Evolutionary conservation across 2,888 invertebrate species (phyloP).

Genomic region (Scaptomyza cyrtandrae): DNA sequence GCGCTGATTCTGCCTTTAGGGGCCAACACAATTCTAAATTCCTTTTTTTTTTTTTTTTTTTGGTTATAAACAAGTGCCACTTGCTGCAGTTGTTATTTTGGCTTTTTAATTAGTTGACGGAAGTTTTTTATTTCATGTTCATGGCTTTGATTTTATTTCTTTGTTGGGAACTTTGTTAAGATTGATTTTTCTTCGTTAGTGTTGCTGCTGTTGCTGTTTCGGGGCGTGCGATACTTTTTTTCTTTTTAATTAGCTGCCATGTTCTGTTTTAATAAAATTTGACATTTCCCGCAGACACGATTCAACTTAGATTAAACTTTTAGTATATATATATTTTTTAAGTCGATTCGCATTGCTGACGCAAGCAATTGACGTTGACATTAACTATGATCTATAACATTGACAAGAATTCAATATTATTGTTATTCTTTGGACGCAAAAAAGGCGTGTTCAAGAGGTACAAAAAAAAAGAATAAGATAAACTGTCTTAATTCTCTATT

Average conservation of each 20-base stretch:
- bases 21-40: conserved; percentile 8
- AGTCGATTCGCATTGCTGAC: conserved; percentile 33
- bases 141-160: conserved; percentile 20
- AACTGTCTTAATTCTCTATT: too few relatives aligned
- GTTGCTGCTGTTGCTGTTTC: conserved; percentile 26
- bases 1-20: conserved; percentile 31
- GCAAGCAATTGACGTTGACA: conserved; percentile 43
- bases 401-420: not conserved
- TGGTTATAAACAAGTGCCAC: conserved; percentile 62
- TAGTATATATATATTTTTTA: not conserved
- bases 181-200: conserved; percentile 12
- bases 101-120: conserved; percentile 57
- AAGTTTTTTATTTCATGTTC: conserved; percentile 31
- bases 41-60: conserved; percentile 13
- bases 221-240: conserved; percentile 48
- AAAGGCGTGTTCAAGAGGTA: not conserved
- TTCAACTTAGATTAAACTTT: conserved; percentile 3
- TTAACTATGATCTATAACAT: conserved; percentile 13
- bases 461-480: too few relatives aligned
- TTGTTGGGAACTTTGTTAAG: not conserved
- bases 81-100: conserved; percentile 45
- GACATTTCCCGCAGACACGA: conserved; percentile 47
- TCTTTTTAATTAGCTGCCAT: conserved; percentile 57
- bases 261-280: conserved; percentile 39
- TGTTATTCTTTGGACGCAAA: not conserved